These are phyloP conservation scores for Tokudaia muenninki DNA, from an alignment of 2,797 vertebrate genomes.

Conservation along the genomic window DNA sequence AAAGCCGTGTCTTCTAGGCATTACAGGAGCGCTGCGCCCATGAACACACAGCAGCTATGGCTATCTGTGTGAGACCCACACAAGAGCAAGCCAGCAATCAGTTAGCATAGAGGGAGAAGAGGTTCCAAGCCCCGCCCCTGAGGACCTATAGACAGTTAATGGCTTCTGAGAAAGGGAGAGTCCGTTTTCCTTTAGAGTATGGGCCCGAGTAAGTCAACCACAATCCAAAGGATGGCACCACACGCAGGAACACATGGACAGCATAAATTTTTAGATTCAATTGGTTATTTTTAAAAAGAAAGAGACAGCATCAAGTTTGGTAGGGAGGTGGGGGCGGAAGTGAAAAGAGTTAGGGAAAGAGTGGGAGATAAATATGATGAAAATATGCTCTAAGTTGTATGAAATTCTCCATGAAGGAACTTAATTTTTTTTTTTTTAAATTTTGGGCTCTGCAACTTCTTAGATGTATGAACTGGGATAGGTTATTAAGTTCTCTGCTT, in stretches of 20 bases:
- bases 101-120: neutral
- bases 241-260: neutral
- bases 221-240: no score
- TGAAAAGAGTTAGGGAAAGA: neutral
- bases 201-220: no score
- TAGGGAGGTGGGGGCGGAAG: neutral
- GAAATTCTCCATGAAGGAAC: neutral
- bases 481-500: conserved; percentile 54
- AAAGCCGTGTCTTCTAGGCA: neutral
- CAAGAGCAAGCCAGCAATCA: neutral
- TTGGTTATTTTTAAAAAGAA: neutral
- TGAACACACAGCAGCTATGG: neutral
- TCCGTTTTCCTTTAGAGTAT: neutral
- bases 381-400: neutral
- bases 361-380: neutral
- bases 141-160: neutral
- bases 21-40: neutral
- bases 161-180: neutral
- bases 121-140: neutral
- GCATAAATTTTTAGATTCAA: neutral
- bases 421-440: neutral
- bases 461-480: neutral
- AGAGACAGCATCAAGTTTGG: neutral
- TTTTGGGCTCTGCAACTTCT: neutral
- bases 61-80: neutral